Percentiles rank a stretch among this genome's conserved stretches.
phyloP scores from a whole-genome alignment of 2,888 invertebrate species.

The Rugalucina vietnamica region DNA sequence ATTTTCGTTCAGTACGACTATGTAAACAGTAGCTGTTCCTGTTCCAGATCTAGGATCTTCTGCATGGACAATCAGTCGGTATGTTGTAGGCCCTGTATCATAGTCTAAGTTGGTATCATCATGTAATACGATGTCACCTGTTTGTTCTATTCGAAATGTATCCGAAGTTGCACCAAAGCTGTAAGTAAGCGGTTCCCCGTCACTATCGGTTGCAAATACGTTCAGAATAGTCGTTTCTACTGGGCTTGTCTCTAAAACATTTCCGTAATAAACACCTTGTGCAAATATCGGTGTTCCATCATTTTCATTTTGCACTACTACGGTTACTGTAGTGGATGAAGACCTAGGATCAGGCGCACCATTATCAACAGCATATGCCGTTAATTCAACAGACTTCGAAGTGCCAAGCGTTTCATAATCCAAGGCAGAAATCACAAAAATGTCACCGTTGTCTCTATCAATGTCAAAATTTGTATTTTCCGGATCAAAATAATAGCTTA shows the following conservation, averaged over 20 bases:
- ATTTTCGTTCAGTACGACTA: constrained; percentile 64
- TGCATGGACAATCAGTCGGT: constrained; percentile 91
- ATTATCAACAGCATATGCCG: constrained; percentile 62
- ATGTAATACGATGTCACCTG: constrained; percentile 62
- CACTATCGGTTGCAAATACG: constrained; percentile 68
- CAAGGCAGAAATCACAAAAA: background rate
- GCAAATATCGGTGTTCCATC: constrained; percentile 76
- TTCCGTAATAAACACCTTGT: constrained; percentile 64
- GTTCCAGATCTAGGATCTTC: constrained; percentile 84
- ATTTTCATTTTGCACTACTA: constrained; percentile 74
- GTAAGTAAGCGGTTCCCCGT: constrained; percentile 58
- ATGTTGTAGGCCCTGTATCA: constrained; percentile 83
- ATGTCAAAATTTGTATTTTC: constrained; percentile 60
- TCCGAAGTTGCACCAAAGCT: constrained; percentile 65
- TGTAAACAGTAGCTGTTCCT: constrained; percentile 60
- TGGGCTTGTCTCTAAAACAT: constrained; percentile 66
- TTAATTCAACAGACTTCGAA: constrained; percentile 53
- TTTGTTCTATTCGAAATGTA: constrained; percentile 63
- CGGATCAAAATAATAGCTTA: constrained; percentile 65
- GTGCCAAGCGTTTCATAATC: background rate
- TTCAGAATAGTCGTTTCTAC: constrained; percentile 57
- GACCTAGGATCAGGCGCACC: constrained; percentile 46
- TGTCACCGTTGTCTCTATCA: constrained; percentile 27
- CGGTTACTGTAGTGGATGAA: constrained; percentile 68
- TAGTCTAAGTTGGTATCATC: constrained; percentile 69